These are phyloP conservation scores for Aphelocoma coerulescens DNA, from an alignment of 2,113 vertebrate genomes.

Conservation along the genomic window DNA sequence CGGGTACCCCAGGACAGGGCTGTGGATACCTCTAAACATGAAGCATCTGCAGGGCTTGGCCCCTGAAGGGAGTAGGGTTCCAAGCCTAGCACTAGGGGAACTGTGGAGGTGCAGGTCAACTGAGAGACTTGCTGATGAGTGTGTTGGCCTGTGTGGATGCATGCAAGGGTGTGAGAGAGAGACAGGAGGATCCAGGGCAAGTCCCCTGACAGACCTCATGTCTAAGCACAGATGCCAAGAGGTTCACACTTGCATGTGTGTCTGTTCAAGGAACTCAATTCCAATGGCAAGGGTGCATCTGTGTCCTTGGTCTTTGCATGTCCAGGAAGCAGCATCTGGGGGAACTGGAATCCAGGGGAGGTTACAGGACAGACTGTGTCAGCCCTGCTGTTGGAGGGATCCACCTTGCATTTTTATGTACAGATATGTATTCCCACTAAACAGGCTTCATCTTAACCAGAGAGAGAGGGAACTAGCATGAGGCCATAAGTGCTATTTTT, in stretches of 20 bases:
- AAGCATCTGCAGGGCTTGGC: accelerated
- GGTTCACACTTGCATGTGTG: accelerated
- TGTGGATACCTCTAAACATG: neutral
- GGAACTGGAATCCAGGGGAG: neutral
- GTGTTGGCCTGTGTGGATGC: no score
- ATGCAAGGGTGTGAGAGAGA: neutral
- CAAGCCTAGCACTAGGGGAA: neutral
- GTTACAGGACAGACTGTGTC: neutral
- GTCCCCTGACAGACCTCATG: neutral
- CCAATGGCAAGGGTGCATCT: neutral
- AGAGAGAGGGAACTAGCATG: neutral
- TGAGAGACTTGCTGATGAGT: neutral
- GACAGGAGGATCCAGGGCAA: neutral
- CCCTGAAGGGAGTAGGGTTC: neutral
- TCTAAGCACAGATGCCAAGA: neutral
- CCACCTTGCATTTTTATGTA: neutral
- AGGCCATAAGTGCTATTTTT: neutral
- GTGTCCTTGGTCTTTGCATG: neutral
- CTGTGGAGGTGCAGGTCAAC: accelerated
- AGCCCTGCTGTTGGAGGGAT: neutral
- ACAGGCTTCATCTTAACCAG: neutral
- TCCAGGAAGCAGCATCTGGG: neutral
- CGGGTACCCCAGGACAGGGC: accelerated
- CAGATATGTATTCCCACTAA: neutral
- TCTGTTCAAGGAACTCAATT: neutral